Evolutionary conservation across 2,888 invertebrate species (phyloP).

Genomic region (Lysandra coridon): DNA sequence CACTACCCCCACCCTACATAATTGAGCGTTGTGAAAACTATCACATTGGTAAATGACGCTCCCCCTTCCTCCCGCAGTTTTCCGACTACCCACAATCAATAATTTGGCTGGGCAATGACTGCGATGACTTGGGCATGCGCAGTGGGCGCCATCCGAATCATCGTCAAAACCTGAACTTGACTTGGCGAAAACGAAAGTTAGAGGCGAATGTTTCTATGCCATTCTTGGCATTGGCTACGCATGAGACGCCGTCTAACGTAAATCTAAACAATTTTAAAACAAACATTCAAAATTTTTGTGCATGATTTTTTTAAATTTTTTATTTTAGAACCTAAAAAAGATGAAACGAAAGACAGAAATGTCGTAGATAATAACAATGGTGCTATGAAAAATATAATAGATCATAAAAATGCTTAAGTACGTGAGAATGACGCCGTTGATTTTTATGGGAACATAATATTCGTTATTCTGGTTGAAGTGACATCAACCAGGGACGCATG

Average conservation of each 20-base stretch:
- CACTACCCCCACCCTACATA: constrained; percentile 65
- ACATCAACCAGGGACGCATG: constrained; percentile 34
- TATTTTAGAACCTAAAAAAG: neutral
- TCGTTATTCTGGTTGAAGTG: constrained; percentile 20
- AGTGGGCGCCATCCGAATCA: constrained; percentile 56
- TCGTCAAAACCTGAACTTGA: constrained; percentile 79
- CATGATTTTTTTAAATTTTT: constrained; percentile 20
- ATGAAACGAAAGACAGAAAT: neutral
- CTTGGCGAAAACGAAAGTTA: constrained; percentile 79
- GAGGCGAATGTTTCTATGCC: constrained; percentile 73
- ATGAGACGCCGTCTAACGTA: constrained; percentile 45
- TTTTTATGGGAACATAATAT: constrained; percentile 20
- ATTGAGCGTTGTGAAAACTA: constrained; percentile 80
- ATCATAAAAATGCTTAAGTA: constrained; percentile 2
- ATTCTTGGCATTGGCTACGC: constrained; percentile 68
- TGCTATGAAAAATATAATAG: neutral
- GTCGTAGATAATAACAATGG: neutral
- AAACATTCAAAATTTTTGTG: constrained; percentile 34
- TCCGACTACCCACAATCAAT: constrained; percentile 80
- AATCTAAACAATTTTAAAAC: constrained; percentile 40
- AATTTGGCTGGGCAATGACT: constrained; percentile 80
- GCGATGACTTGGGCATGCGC: constrained; percentile 78
- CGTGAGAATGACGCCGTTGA: constrained; percentile 13
- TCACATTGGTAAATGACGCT: constrained; percentile 74
- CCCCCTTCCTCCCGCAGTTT: constrained; percentile 60